Base-by-base conservation (phyloP, 2,113 vertebrate genomes). In the Microcebus griseorufus region DNA sequence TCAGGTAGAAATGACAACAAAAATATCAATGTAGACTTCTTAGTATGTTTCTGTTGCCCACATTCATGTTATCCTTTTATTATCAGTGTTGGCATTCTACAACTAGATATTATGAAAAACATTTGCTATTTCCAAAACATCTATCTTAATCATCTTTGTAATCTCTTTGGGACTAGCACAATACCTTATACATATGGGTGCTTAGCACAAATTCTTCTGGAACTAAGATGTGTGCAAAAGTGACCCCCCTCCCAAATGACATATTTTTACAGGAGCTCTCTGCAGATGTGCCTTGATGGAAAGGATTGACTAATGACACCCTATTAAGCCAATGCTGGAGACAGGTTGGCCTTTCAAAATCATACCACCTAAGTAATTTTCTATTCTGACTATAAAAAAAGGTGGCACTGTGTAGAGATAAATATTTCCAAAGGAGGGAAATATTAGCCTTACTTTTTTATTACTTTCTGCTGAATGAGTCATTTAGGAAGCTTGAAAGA, bases 391-490 rank as follows among this genome's bases (percentile, higher is more conserved):
- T 93, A 89, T 91, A 69, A 69, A 81, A 96, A 97, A 97, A 69
- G 69, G 80, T 96, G 48, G 62, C 75, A 95, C 67, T 94, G 78
- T 95, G 95, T 96, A 98, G 95, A 97, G 93, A 97, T 95, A 97
- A 96, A 96, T 96, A 94, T 98, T 97, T 96, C 94, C 94, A 93
- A 97, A 96, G 62, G 90, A 97, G 95, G 89, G 93, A 97, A 97
- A 97, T 96, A 94, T 96, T 97, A 97, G 64, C 79, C 94, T 92
- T 90, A 82, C 39, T 96, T 86, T 95, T 95, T 96, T 82, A 94
- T 96, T 98, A 87, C 97, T 94, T 90, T 97, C 91, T 95, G 79
- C 65, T 97, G 96, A 98, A 96, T 98, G 95, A 96, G 75, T 98
- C 97, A 97, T 96, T 98, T 96, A 97, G 73, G 90, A 95, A 95